Evolutionary conservation across 2,888 invertebrate species (phyloP).

Genomic region (Apeira syringaria): DNA sequence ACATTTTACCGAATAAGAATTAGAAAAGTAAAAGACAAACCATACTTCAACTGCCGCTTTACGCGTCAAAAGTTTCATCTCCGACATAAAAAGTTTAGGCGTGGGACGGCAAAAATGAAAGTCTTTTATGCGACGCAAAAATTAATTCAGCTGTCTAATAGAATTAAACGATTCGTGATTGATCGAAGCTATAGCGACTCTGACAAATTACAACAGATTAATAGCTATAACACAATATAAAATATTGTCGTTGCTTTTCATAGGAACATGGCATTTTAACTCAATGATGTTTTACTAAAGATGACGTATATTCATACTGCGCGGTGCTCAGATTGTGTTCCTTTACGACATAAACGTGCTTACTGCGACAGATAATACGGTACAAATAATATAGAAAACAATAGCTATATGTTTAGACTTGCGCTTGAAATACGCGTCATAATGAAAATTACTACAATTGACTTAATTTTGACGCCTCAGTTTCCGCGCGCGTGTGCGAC

Average conservation of each 20-base stretch:
- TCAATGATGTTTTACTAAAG: too few species aligned
- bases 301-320: too few species aligned
- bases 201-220: constrained; percentile 3
- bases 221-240: background rate
- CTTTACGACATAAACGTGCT: too few species aligned
- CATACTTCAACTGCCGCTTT: background rate
- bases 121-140: constrained; percentile 2
- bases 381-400: too few species aligned
- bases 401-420: too few species aligned
- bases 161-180: constrained; percentile 1
- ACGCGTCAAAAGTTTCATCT: background rate
- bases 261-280: background rate
- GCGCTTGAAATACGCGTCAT: too few species aligned
- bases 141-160: constrained; percentile 1
- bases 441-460: too few species aligned
- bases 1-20: background rate
- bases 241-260: background rate
- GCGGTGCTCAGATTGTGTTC: too few species aligned
- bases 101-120: background rate
- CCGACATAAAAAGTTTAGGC: background rate
- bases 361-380: too few species aligned
- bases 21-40: background rate
- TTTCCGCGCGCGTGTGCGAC: too few species aligned
- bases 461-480: too few species aligned
- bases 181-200: background rate